A percentile compares a stretch with the other conserved stretches of the same genome.
These are phyloP conservation scores for Sapayoa aenigma DNA, from an alignment of 2,113 vertebrate genomes.

Conservation along the genomic window DNA sequence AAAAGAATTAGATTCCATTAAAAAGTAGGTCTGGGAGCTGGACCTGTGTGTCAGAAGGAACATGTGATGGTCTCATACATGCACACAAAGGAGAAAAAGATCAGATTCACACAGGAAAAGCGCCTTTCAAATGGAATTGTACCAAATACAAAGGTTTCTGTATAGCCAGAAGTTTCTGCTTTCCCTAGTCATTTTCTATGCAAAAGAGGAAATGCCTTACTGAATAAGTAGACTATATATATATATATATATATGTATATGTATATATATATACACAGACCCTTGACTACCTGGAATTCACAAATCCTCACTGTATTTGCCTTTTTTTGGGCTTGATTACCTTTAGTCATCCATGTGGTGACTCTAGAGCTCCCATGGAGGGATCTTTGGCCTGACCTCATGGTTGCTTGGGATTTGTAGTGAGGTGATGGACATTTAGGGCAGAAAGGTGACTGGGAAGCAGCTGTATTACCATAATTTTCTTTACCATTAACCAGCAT, in stretches of 20 bases:
- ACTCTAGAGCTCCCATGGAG: neutral
- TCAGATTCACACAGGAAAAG: neutral
- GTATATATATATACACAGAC: rapidly evolving
- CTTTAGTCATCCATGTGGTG: neutral
- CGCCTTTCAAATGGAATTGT: neutral
- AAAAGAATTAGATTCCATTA: neutral
- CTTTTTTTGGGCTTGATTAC: neutral
- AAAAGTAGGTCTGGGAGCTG: neutral
- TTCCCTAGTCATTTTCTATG: neutral
- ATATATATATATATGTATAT: too few relatives aligned
- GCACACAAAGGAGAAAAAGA: neutral
- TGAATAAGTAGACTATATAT: neutral
- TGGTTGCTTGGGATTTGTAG: neutral
- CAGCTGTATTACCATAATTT: neutral
- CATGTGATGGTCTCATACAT: neutral
- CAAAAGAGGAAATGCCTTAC: neutral
- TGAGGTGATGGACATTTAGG: neutral
- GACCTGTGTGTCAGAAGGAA: neutral
- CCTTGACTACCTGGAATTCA: neutral
- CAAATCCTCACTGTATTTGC: neutral
- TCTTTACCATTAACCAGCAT: neutral
- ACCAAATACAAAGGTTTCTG: neutral
- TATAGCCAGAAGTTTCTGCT: neutral
- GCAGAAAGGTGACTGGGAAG: neutral
- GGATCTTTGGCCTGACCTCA: neutral